Base-by-base conservation (phyloP, 2,797 vertebrate species). In the Arrhamphus sclerolepis region DNA sequence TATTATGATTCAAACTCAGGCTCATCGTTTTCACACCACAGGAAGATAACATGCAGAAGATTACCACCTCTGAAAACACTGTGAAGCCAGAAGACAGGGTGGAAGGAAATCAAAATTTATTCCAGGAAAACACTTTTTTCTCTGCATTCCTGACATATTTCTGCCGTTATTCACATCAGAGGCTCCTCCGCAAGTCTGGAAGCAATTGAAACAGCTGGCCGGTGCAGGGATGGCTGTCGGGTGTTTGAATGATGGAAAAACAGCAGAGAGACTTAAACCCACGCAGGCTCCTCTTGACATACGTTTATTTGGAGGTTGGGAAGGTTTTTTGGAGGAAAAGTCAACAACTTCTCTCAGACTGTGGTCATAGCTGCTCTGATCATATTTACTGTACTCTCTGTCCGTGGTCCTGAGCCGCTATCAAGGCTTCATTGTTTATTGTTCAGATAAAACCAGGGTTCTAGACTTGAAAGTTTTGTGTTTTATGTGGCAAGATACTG, bases 141-240 rank as follows among this genome's bases (percentile, higher is more conserved):
- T 61, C 44, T 48, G 68, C 81, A 84, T 87, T 90, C 86, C 81
- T 70, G 48, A 73, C 77, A 56, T 82, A 57, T 58, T 77, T 83
- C 51, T 20, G 28, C 66, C 76, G 10, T 69, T 74, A 74, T 65
- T 38, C 34, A 38, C 34, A 55, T 72, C 29, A 52, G 70, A 56
- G 5, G 26, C 47, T 39, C 71, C 47, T 39, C 71, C 16, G 73
- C 38, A n/a, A 31, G 71, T 80, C 86, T 89, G 87, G 77, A 87
- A 80, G 40, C 60, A 74, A 84, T 88, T 87, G 72, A 66, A 84
- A 81, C 84, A 84, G 77, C 81, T 79, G 85, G 80, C 55, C 28
- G 4, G 21, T 8, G 53, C 58, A 28, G 53, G 46, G 22, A 10
- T 22, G 43, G 62, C 3, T 2, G 34, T 0, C 6, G 10, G 44